A percentile compares a stretch with the other conserved stretches of the same genome.
Evolutionary conservation across 2,888 invertebrate genomes (phyloP).

Genomic region (Psococerastis gibbosa): DNA sequence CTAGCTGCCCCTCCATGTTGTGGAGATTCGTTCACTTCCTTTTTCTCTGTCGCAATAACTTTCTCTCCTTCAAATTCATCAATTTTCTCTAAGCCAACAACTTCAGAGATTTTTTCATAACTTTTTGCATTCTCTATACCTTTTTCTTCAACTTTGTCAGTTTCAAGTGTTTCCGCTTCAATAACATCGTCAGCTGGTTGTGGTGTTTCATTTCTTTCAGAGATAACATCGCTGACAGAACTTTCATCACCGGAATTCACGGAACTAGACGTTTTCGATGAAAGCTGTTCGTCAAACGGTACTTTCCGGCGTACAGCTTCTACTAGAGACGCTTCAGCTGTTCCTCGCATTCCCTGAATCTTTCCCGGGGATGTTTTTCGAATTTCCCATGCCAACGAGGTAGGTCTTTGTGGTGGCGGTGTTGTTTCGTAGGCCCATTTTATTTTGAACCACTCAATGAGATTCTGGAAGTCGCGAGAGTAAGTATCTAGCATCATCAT

Average conservation of each 20-base stretch:
- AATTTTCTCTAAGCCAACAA: not conserved
- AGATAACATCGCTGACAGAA: not conserved
- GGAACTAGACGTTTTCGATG: not conserved
- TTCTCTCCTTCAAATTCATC: not conserved
- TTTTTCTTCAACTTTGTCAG: not conserved
- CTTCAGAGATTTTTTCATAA: not conserved
- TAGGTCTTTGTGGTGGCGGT: conserved; percentile 62
- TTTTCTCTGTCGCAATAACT: not conserved
- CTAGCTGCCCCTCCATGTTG: too few relatives aligned
- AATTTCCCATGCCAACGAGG: conserved; percentile 89
- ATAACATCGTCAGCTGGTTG: too few relatives aligned
- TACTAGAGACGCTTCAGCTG: not conserved
- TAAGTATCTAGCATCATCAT: conserved; percentile 88
- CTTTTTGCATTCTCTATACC: not conserved
- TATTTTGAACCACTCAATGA: conserved; percentile 83
- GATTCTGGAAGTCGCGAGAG: conserved; percentile 78
- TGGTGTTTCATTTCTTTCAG: too few relatives aligned
- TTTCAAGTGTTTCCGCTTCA: not conserved
- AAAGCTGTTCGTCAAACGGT: not conserved
- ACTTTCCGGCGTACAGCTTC: conserved; percentile 4
- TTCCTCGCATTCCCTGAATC: conserved; percentile 11
- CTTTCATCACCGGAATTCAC: not conserved
- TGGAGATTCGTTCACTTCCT: too few relatives aligned
- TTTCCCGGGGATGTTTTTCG: conserved; percentile 62
- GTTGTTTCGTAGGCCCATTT: conserved; percentile 90